Evolutionary conservation across 1,140 invertebrate genomes (phyloP).

Genomic region (Ceratoteleas bidentatus): DNA sequence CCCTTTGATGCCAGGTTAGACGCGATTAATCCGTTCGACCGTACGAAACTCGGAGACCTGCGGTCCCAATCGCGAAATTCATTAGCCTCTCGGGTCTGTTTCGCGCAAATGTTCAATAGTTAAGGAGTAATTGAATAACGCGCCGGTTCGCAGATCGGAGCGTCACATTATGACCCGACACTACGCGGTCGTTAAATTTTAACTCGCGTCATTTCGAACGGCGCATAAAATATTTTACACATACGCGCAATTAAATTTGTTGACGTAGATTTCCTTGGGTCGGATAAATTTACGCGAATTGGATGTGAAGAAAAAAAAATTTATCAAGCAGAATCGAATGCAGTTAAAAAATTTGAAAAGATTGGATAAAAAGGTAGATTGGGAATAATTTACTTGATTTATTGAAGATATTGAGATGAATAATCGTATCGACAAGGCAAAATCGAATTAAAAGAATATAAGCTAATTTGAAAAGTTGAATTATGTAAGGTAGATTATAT

Average conservation of each 20-base stretch:
- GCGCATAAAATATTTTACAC: constrained; percentile 21
- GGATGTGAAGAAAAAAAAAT: too few relatives aligned
- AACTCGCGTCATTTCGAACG: constrained; percentile 12
- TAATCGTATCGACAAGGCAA: too few relatives aligned
- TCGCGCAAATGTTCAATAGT: constrained; percentile 6
- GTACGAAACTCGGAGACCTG: neutral
- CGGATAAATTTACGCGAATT: too few relatives aligned
- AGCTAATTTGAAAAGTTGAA: constrained; percentile 29
- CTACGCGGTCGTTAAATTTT: constrained; percentile 33
- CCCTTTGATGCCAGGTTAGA: neutral
- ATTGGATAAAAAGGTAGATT: too few relatives aligned
- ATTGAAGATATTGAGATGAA: too few relatives aligned
- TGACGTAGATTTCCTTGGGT: neutral
- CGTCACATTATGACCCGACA: constrained; percentile 24
- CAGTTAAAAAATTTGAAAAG: too few relatives aligned
- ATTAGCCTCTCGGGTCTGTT: neutral
- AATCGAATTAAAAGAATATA: too few relatives aligned
- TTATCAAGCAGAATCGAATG: too few relatives aligned
- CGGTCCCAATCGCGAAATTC: neutral
- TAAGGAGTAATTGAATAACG: constrained; percentile 30
- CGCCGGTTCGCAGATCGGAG: constrained; percentile 17
- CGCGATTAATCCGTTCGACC: too few relatives aligned
- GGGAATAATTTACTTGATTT: too few relatives aligned
- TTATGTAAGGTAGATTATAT: neutral
- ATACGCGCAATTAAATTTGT: neutral